Evolutionary conservation across 92 coral and sea anemone genomes (phyloP).

Genomic region (Epizoanthus scotinus): DNA sequence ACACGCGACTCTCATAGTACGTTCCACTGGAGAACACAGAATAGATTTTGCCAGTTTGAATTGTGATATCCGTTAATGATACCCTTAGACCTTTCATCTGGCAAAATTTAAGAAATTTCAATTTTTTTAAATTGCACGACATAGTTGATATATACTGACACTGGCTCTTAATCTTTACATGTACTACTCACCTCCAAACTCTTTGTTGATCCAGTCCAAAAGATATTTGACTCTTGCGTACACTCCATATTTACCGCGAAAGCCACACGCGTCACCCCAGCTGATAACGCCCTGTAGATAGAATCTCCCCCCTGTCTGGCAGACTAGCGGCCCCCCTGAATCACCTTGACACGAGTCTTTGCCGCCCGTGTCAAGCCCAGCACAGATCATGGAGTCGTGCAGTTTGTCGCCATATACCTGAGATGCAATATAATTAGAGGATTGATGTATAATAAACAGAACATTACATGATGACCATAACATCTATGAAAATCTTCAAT

Average conservation of each 20-base stretch:
- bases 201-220: constrained; percentile 19
- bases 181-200: constrained; percentile 1
- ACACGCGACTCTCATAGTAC: too few species aligned
- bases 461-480: too few species aligned
- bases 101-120: too few species aligned
- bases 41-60: too few species aligned
- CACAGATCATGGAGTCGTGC: constrained; percentile 44
- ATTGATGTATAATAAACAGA: too few species aligned
- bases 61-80: too few species aligned
- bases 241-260: constrained; percentile 6
- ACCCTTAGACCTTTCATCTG: too few species aligned
- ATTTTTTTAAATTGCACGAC: too few species aligned
- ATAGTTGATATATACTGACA: too few species aligned
- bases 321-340: constrained; percentile 20
- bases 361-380: constrained; percentile 44
- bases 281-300: constrained; percentile 29
- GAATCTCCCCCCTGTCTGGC: constrained; percentile 15
- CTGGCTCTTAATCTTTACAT: background rate
- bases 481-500: too few species aligned
- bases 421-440: too few species aligned
- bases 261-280: constrained; percentile 30
- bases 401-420: constrained; percentile 4
- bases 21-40: too few species aligned
- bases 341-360: constrained; percentile 44
- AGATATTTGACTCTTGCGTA: constrained; percentile 21